Evolutionary conservation across 2,888 invertebrate species (phyloP), one percentile per base, ranked within the genome.

Genomic region (Aphrophora alni): DNA sequence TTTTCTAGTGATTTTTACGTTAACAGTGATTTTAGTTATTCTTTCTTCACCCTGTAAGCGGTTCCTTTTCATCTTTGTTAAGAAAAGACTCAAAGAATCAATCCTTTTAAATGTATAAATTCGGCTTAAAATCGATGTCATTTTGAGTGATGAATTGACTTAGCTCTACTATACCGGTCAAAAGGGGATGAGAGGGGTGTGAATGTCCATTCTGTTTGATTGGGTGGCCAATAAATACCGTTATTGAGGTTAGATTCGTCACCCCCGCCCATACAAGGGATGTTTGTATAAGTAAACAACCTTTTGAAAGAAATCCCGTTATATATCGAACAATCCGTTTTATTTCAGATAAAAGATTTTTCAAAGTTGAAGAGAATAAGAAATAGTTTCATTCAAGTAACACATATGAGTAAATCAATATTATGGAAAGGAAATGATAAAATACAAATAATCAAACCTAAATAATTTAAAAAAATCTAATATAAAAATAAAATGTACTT

Each of bases 201-300:
- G 59, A 59, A 59, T 59, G 59, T 59, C 59, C 59, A 59, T 59
- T 59, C 59, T 21, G n/a, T 59, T 59, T 59, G 59, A 59, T 59
- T 59, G 59, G 59, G 59, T 59, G 21, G 59, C 59, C 59, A 59
- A 59, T 59, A 59, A 59, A 59, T 59, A 59, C 59, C 59, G 59
- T 59, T 59, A 59, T 59, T 59, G 59, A 21, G 59, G 59, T 59
- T 59, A 21, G 59, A 59, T 59, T 59, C 21, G 59, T 59, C 21
- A 59, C 21, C 21, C 59, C 59, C 59, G 0, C 59, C 59, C 59
- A 12, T 3, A 5, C 5, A 5, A 59, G 21, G 59, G 59, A 5
- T 59, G 59, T 21, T 59, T 21, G 59, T 21, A 14, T 14, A 59
- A 59, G 59, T 59, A 59, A 59, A 59, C 59, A 59, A 59, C 59